Base-by-base conservation (phyloP, 2,888 invertebrate genomes). In the Graphium colonna region DNA sequence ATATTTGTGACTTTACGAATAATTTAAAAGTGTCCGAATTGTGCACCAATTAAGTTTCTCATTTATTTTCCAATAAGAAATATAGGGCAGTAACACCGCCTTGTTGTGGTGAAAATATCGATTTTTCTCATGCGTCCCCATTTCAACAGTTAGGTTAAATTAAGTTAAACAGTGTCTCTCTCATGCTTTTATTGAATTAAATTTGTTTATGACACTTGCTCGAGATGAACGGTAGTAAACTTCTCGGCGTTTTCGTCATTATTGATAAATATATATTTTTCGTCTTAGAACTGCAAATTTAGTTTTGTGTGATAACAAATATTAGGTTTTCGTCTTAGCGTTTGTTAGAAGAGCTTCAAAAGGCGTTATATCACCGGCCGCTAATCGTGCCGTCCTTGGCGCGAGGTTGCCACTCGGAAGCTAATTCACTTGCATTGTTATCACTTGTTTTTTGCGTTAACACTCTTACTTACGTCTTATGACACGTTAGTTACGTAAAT, bases 51-150 rank as follows among this genome's bases (percentile, higher is more conserved):
- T n/a, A n/a, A n/a, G n/a, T n/a, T n/a, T n/a, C n/a, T n/a, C n/a
- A n/a, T n/a, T n/a, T n/a, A n/a, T 18, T 47, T 59, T 72, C 65
- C 57, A 60, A 71, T 68, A 58, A 60, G 69, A 74, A 70, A 64
- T 60, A 40, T 55, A 56, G 51, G 52, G 44, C 52, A 39, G 40
- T 51, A 52, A 56, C 56, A 55, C 51, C 47, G 46, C 60, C 57
- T 67, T 75, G 67, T 75, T 71, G 75, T 82, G 80, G 75, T 62
- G 59, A 59, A 74, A 77, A 62, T 87, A 87, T 87, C 71, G 87
- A 87, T 87, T 87, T 84, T 82, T 79, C 68, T 71, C 79, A 77
- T 73, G 77, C 79, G 73, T 75, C 69, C 64, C 60, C 55, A 53
- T 61, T 60, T 59, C 46, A 7, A 28, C 38, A 55, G 45, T 51